These are phyloP conservation scores for Orthosia gothica DNA, from an alignment of 2,888 invertebrate genomes.

Conservation along the genomic window DNA sequence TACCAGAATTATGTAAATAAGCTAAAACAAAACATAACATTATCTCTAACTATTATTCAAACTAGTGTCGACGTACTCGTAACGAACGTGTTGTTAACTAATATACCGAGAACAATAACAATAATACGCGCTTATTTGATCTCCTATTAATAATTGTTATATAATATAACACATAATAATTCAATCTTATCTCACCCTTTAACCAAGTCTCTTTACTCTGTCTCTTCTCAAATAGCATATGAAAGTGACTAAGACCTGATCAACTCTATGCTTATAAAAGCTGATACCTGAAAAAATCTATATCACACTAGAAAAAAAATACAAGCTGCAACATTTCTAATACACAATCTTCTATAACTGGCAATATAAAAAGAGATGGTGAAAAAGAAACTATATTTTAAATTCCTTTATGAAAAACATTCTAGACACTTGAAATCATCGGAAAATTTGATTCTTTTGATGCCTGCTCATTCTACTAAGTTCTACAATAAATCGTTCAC, in stretches of 20 bases:
- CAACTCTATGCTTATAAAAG: background rate
- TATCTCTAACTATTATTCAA: constrained; percentile 35
- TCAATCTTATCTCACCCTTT: background rate
- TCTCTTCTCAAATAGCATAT: background rate
- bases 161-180: no score
- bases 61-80: constrained; percentile 17
- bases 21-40: constrained; percentile 26
- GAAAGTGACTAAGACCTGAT: background rate
- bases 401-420: no score
- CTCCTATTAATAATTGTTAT: background rate
- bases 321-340: no score
- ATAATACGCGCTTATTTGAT: constrained; percentile 27
- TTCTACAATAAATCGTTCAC: no score
- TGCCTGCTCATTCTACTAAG: no score
- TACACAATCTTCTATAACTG: no score
- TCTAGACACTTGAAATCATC: no score
- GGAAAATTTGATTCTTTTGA: no score
- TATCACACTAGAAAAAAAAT: no score
- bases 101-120: constrained; percentile 16
- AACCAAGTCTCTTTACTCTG: background rate
- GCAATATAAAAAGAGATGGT: no score
- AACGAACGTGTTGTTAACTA: constrained; percentile 19
- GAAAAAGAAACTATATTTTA: no score
- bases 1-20: constrained; percentile 28
- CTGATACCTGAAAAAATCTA: no score